Conservation (phyloP, 2,888 invertebrate genomes). For the Aradus depressus region DNA sequence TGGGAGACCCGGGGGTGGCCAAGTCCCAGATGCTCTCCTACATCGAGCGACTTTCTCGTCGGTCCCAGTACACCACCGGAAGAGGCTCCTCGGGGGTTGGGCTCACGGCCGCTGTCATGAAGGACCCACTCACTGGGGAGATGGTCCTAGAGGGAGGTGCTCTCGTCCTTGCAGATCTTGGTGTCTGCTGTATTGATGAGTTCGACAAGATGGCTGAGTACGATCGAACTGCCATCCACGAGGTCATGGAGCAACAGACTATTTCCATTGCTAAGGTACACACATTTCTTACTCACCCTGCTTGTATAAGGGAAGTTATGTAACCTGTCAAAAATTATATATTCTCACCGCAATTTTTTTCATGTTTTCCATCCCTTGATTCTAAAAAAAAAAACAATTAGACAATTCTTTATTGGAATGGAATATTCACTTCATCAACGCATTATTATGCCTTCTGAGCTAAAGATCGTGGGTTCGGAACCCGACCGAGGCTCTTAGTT, state of each 20-base stretch:
- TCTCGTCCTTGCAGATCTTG: constrained; percentile 88
- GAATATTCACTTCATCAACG: too few species aligned
- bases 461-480: too few species aligned
- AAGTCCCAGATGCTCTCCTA: constrained; percentile 94
- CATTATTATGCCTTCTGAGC: too few species aligned
- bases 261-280: constrained; percentile 94
- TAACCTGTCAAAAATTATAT: not conserved
- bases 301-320: not conserved
- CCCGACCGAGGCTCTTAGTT: too few species aligned
- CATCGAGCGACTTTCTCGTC: constrained; percentile 83
- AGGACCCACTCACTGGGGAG: constrained; percentile 77
- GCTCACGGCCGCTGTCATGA: constrained; percentile 94
- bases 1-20: constrained; percentile 99
- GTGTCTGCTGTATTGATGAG: constrained; percentile 98
- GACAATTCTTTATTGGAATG: too few species aligned
- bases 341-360: too few species aligned
- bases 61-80: constrained; percentile 48
- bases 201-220: constrained; percentile 98
- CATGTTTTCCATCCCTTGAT: too few species aligned
- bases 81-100: constrained; percentile 97
- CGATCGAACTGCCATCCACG: constrained; percentile 92
- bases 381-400: too few species aligned
- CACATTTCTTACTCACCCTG: too few species aligned
- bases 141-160: constrained; percentile 97
- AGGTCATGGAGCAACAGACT: constrained; percentile 99